Conservation (phyloP, 2,888 invertebrate species). For the Baccha elongata region DNA sequence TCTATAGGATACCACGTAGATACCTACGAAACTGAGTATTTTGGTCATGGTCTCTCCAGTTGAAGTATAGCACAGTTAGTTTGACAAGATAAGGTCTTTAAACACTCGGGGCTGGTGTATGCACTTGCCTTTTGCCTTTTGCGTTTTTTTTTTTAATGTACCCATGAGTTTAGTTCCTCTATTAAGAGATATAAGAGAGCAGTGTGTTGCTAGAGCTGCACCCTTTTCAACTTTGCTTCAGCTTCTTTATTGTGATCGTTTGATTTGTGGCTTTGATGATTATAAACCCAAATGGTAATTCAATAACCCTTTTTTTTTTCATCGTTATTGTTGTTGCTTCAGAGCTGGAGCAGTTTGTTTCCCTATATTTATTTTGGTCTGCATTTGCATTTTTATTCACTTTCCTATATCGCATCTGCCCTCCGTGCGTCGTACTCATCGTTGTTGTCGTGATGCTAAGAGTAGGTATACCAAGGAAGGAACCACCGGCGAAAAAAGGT, state of each 20-base stretch:
- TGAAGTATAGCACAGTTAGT: slow-evolving; percentile 47
- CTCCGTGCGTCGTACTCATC: too few species aligned
- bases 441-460: slow-evolving; percentile 2
- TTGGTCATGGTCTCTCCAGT: slow-evolving; percentile 65
- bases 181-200: too few species aligned
- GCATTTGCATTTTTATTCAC: slow-evolving; percentile 64
- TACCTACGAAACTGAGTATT: slow-evolving; percentile 42
- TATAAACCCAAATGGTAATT: slow-evolving; percentile 62
- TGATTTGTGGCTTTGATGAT: slow-evolving; percentile 69
- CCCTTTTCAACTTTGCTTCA: slow-evolving; percentile 30
- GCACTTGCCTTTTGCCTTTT: slow-evolving; percentile 57
- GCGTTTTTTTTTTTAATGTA: too few species aligned
- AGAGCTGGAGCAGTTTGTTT: slow-evolving; percentile 39
- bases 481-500: slow-evolving; percentile 45
- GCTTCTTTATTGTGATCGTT: slow-evolving; percentile 42
- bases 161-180: slow-evolving; percentile 37
- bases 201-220: slow-evolving; percentile 19
- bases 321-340: slow-evolving; percentile 12
- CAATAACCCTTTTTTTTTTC: slow-evolving; percentile 51
- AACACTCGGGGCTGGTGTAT: slow-evolving; percentile 25
- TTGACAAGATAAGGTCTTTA: slow-evolving; percentile 70
- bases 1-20: slow-evolving; percentile 33
- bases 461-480: not conserved
- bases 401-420: slow-evolving; percentile 44
- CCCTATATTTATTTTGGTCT: slow-evolving; percentile 26